Percentiles rank a stretch among this genome's conserved stretches.
phyloP scores from a whole-genome alignment of 2,888 invertebrate genomes.

The Sisyra nigra region DNA sequence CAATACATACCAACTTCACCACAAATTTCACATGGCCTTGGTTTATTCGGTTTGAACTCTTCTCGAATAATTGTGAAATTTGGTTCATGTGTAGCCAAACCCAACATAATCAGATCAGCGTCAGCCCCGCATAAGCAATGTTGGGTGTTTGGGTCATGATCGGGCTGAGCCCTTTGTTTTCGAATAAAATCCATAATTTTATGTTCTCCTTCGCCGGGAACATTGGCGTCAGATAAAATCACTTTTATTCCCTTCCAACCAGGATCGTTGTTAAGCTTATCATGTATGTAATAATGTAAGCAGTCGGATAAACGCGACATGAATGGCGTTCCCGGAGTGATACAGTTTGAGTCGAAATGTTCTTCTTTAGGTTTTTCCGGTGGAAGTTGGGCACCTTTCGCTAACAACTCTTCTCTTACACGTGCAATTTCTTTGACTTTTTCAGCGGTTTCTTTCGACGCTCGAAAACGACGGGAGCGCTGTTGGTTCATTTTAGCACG shows the following conservation, averaged over 20 bases:
- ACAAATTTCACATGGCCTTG: conserved; percentile 90
- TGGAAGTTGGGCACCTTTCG: conserved; percentile 60
- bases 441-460: conserved; percentile 86
- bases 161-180: conserved; percentile 84
- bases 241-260: conserved; percentile 91
- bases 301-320: conserved; percentile 83
- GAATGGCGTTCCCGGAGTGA: conserved; percentile 98
- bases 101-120: conserved; percentile 96
- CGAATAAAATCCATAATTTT: conserved; percentile 99
- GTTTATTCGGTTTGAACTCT: conserved; percentile 96
- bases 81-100: conserved; percentile 95
- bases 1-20: conserved; percentile 46
- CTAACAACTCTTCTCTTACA: conserved; percentile 53
- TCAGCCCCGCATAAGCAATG: conserved; percentile 98
- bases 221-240: conserved; percentile 97
- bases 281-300: conserved; percentile 77
- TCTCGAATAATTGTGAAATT: conserved; percentile 98
- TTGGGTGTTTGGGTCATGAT: conserved; percentile 95
- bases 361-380: conserved; percentile 80
- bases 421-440: conserved; percentile 74
- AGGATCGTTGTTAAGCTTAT: conserved; percentile 78
- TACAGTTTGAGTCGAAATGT: conserved; percentile 98
- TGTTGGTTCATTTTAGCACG: conserved; percentile 99
- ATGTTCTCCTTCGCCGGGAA: conserved; percentile 96
- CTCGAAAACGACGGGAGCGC: conserved; percentile 87